Conservation (phyloP, 2,113 vertebrate genomes). For the Lutjanus erythropterus region DNA sequence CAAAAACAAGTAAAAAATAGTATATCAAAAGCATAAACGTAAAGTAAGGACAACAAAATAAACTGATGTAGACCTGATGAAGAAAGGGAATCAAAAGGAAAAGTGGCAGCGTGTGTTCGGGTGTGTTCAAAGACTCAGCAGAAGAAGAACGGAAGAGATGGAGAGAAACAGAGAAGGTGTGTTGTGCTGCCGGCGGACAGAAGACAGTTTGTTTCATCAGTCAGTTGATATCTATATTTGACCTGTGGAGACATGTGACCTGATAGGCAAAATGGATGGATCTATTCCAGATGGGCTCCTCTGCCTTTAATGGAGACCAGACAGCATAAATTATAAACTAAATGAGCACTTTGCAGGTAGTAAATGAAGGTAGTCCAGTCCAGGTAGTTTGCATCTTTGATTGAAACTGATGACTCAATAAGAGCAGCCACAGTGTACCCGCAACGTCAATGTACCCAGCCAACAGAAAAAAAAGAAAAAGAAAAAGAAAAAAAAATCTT, state of each 20-base stretch:
- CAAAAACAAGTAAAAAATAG: constrained; percentile 37
- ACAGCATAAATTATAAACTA: constrained; percentile 20
- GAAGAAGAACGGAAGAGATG: background rate
- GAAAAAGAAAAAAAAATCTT: constrained; percentile 18
- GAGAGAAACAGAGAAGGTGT: constrained; percentile 9
- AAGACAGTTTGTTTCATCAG: constrained; percentile 30
- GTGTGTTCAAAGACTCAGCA: constrained; percentile 22
- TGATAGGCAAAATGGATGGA: background rate
- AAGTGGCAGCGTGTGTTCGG: constrained; percentile 22
- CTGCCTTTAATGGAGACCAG: constrained; percentile 25
- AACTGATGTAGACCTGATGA: constrained; percentile 12
- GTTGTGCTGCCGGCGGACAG: constrained; percentile 8
- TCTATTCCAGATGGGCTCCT: constrained; percentile 35
- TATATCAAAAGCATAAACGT: constrained; percentile 45
- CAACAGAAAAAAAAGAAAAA: constrained; percentile 23
- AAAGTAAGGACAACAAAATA: constrained; percentile 46
- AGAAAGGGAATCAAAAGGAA: constrained; percentile 21
- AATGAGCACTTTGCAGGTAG: constrained; percentile 23
- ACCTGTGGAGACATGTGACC: constrained; percentile 25
- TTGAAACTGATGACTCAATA: constrained; percentile 23
- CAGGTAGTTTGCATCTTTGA: constrained; percentile 17
- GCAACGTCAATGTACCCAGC: background rate
- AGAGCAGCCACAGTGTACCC: constrained; percentile 5
- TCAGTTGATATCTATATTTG: constrained; percentile 37
- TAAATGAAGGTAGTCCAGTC: constrained; percentile 21